phyloP scores from a whole-genome alignment of 35 echinoderm and acorn worm genomes.

The Apostichopus parvimensis region DNA sequence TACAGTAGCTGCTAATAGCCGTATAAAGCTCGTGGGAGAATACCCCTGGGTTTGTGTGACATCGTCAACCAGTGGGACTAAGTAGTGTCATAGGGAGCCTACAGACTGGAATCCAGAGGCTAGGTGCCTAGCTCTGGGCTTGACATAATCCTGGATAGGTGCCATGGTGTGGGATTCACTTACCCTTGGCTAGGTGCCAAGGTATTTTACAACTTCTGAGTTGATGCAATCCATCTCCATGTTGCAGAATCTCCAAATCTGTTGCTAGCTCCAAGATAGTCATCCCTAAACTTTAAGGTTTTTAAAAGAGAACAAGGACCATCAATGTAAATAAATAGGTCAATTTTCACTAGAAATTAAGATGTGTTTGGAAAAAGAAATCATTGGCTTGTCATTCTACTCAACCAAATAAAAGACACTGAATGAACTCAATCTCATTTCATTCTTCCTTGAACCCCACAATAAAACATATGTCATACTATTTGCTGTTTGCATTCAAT shows the following conservation, averaged over 20 bases:
- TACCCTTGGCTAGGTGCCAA: no score
- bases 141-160: slow-evolving; percentile 72
- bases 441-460: not conserved
- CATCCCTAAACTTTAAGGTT: slow-evolving; percentile 60
- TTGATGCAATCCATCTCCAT: slow-evolving; percentile 82
- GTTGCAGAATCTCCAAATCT: slow-evolving; percentile 84
- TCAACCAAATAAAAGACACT: not conserved
- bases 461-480: not conserved
- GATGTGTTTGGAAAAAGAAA: not conserved
- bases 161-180: no score
- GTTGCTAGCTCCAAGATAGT: slow-evolving; percentile 45
- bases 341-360: slow-evolving; percentile 68
- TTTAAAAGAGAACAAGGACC: slow-evolving; percentile 26
- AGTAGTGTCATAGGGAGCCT: no score
- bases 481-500: no score
- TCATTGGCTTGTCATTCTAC: no score
- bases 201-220: slow-evolving; percentile 55
- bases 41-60: no score
- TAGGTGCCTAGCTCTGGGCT: not conserved
- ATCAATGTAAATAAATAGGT: slow-evolving; percentile 59
- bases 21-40: no score
- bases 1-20: no score
- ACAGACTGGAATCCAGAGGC: no score
- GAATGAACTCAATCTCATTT: not conserved
- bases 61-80: no score